These are phyloP conservation scores for Dendronephthya gigantea DNA, from an alignment of 64 coral and sea anemone genomes.

Conservation along the genomic window DNA sequence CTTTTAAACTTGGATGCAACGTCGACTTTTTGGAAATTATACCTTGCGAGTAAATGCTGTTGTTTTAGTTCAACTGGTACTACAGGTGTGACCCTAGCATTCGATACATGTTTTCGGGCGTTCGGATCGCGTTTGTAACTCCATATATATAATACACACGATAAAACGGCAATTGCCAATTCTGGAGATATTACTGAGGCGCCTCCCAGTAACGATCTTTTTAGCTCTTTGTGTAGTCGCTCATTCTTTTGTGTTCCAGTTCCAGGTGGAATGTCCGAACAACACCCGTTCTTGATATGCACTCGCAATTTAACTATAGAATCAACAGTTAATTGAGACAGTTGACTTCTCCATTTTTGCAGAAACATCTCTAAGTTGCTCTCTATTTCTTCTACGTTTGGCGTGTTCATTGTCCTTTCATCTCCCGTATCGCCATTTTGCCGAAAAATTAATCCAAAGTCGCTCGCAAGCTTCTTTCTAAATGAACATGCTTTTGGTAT, in stretches of 20 bases:
- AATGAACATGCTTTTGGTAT: conserved; percentile 22
- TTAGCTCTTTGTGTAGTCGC: conserved; percentile 23
- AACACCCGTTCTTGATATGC: conserved; percentile 40
- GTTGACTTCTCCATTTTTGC: conserved; percentile 40
- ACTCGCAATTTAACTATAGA: conserved; percentile 7
- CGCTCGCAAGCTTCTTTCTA: conserved; percentile 30
- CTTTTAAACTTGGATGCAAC: too few relatives aligned
- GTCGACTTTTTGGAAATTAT: background rate
- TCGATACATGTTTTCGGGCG: background rate
- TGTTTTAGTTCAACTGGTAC: conserved; percentile 1
- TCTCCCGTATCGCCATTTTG: conserved; percentile 35
- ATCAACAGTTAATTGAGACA: conserved; percentile 35
- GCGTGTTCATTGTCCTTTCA: conserved; percentile 33
- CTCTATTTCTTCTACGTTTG: conserved; percentile 43
- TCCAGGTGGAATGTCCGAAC: conserved; percentile 40
- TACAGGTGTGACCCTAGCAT: background rate
- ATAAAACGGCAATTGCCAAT: conserved; percentile 36
- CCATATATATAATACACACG: conserved; percentile 31
- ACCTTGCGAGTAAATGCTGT: background rate
- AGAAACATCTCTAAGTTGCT: conserved; percentile 62
- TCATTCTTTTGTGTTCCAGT: conserved; percentile 44
- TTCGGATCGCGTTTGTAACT: background rate
- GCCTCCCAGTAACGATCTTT: conserved; percentile 30
- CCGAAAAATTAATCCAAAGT: conserved; percentile 58
- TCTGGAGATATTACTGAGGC: conserved; percentile 30